phyloP scores from a whole-genome alignment of 2,888 invertebrate species.

The Papilio protenor region DNA sequence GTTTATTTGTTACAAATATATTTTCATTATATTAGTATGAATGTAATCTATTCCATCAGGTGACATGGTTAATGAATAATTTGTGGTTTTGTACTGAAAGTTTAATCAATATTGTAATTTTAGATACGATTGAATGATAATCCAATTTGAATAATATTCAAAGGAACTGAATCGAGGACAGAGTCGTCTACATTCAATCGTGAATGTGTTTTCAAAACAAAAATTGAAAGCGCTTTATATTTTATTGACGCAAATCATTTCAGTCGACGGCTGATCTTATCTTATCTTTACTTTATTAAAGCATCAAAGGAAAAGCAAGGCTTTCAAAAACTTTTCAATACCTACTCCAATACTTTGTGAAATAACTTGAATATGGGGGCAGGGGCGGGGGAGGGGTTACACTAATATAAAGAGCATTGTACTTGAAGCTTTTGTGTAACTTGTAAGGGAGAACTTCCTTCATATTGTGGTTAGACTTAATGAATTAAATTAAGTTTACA shows the following conservation, averaged over 20 bases:
- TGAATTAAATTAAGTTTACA: conserved; percentile 39
- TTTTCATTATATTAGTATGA: no score
- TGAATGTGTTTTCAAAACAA: conserved; percentile 27
- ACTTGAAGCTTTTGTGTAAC: conserved; percentile 40
- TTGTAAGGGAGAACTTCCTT: conserved; percentile 40
- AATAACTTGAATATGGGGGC: conserved; percentile 48
- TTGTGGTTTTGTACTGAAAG: not conserved
- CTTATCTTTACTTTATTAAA: conserved; percentile 38
- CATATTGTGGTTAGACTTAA: conserved; percentile 39
- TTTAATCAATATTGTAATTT: conserved; percentile 16
- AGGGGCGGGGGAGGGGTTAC: conserved; percentile 78
- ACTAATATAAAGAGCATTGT: conserved; percentile 46
- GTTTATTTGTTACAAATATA: no score
- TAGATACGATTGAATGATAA: not conserved
- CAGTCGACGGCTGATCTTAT: conserved; percentile 29
- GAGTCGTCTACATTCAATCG: conserved; percentile 6
- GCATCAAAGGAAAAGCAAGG: conserved; percentile 48
- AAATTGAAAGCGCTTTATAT: conserved; percentile 30
- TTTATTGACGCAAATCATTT: conserved; percentile 39
- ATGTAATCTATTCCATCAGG: not conserved
- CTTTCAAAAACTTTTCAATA: conserved; percentile 50
- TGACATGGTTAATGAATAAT: not conserved
- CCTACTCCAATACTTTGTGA: conserved; percentile 48
- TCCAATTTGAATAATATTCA: not conserved
- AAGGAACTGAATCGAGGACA: not conserved